These are phyloP conservation scores for Clarias pachynema DNA, from an alignment of 2,797 vertebrate genomes.

Conservation along the genomic window DNA sequence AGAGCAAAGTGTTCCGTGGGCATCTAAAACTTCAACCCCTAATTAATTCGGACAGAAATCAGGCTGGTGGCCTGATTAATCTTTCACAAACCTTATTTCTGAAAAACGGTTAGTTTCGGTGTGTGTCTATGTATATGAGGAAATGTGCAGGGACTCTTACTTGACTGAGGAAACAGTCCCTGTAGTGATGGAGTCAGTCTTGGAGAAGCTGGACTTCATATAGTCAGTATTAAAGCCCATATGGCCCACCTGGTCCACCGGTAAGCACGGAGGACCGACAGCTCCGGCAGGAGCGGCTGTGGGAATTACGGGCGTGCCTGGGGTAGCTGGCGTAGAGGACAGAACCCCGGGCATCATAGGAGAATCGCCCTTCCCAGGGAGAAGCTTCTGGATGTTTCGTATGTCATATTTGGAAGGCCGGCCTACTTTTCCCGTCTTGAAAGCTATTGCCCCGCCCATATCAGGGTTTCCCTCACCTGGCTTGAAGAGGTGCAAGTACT, in stretches of 20 bases:
- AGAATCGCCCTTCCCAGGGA: conserved; percentile 82
- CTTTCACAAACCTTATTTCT: neutral
- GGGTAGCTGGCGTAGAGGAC: conserved; percentile 75
- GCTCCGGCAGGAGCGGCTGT: conserved; percentile 65
- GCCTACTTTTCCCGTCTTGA: conserved; percentile 97
- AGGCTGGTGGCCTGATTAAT: conserved; percentile 7
- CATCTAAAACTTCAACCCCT: conserved; percentile 42
- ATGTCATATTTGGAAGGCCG: conserved; percentile 97
- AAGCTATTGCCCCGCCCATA: conserved; percentile 98
- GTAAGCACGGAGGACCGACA: conserved; percentile 70
- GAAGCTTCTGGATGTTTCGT: conserved; percentile 91
- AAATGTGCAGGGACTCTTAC: conserved; percentile 77
- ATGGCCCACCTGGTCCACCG: conserved; percentile 83
- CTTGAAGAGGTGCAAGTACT: conserved; percentile 97
- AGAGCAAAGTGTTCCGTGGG: conserved; percentile 33
- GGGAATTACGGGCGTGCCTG: conserved; percentile 73
- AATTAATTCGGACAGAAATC: conserved; percentile 35
- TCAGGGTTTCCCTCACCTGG: conserved; percentile 95
- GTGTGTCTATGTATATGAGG: neutral
- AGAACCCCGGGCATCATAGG: conserved; percentile 83
- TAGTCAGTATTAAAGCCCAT: conserved; percentile 91
- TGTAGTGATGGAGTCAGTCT: conserved; percentile 98
- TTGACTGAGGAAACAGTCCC: conserved; percentile 98
- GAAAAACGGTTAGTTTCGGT: neutral
- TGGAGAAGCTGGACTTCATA: conserved; percentile 97